Base-by-base conservation (phyloP, 2,113 vertebrate genomes). In the Chloebia gouldiae region DNA sequence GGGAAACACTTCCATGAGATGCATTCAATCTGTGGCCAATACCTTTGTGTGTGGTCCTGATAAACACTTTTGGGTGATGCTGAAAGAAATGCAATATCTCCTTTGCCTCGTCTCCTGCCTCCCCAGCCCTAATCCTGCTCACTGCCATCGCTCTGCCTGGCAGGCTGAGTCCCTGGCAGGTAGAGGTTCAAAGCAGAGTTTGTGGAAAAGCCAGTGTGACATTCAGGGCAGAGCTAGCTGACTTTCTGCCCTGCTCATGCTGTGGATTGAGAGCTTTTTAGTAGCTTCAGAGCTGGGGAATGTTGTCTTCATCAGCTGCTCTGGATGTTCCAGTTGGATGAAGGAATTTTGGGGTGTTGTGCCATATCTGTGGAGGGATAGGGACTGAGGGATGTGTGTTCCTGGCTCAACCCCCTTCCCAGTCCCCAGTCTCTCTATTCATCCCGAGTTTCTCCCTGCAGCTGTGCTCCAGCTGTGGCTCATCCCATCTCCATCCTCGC, bases 31-130 rank as follows among this genome's bases (percentile, higher is more conserved):
- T 87, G 66, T 23, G 13, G 81, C 81, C 87, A 57, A 25, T 78
- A 82, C 84, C 61, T 96, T 87, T 95, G 92, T 96, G 93, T 86
- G 77, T 23, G 70, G 82, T 49, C 81, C 84, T 86, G 92, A 93
- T 95, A 96, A 95, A 94, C 86, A 86, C 30, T 50, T 86, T 45
- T 77, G 86, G 88, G 76, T 39, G 86, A 77, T 81, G 69, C 71
- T 93, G 86, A 64, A 84, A 64, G 81, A 81, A 45, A 23, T 27
- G 81, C 44, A 39, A 0, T 22, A 33, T 22, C 65, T 82, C 40
- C 56, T 90, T n/a, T 73, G 53, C 56, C 45, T 92, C 33, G 13
- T 69, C 30, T 30, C 6, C 37, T 76, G 3, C 69, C 33, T 91
- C 37, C 20, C 30, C 56, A 83, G 53, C 54, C 54, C 68, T 22